Evolutionary conservation across 1,140 invertebrate species (phyloP), one percentile per base, ranked within the genome.

Genomic region (Drosophila jambulina): DNA sequence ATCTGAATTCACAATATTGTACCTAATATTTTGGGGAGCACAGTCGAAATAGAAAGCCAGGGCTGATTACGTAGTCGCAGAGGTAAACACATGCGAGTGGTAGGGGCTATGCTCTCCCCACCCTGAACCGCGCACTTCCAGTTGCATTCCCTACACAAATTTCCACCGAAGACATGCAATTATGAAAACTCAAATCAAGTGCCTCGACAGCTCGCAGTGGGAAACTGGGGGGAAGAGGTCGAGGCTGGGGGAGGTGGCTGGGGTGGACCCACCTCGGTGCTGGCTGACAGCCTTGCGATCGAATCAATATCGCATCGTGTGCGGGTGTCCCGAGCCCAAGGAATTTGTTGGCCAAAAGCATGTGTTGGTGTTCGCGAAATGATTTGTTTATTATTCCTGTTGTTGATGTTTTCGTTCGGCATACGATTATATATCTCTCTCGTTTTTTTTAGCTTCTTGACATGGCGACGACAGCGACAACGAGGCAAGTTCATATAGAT

Each of bases 301-400:
- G 80, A 78, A 90, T 90, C 81, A 88, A 80, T 88, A 83, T 78
- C 67, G 63, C 60, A 27, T 80, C 64, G 85, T 71, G 74, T 88
- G 84, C 85, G 85, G 85, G 77, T 81, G 84, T 85, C 80, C 83
- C 78, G 46, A 70, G 32, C 42, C 63, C 43, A 51, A 62, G 48
- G 49, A 62, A 68, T 76, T 81, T 43, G 48, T 46, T 78, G 74
- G 56, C 51, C 72, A 57, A 82, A 65, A 78, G 80, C 68, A 78
- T 82, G 49, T 59, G 63, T 67, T 48, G 69, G 58, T 48, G 58
- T 64, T 25, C 40, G 49, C 58, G 71, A 60, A 77, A 84, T 84
- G 85, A 88, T 90, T 88, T 88, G 84, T 88, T 88, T 88, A 88
- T 88, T 88, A 72, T 90, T 84, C 57, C 81, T 90, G 53, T 38